Evolutionary conservation across 2,113 vertebrate genomes (phyloP), one percentile per base, ranked within the genome.

Genomic region (Nettapus auritus): DNA sequence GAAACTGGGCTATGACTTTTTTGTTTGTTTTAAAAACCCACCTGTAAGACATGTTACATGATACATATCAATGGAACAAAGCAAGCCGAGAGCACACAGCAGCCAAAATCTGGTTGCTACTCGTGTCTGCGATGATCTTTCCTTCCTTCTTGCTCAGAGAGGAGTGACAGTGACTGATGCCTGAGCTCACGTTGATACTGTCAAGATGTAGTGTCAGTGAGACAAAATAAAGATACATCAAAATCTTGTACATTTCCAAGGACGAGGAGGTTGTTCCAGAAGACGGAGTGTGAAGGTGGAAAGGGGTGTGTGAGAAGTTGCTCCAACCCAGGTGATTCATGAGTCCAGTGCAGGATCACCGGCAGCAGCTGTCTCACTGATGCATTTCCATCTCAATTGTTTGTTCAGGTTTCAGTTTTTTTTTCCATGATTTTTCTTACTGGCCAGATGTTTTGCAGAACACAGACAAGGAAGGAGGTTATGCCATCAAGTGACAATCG

Each of bases 391-490:
- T 86, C 89, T 55, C 89, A 71, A 82, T 59, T 25, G 16, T 75
- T 75, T 40, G 56, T 55, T 57, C 90, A 86, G 59, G 75, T 91
- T 90, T 95, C 86, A 79, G 94, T 16, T 46, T 17, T 34, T 90
- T 70, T 73, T 90, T 53, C 22, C 76, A 90, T 89, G 63, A 15
- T 79, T 87, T 82, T 82, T 81, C 95, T 94, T 96, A 86, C 92
- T 93, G 90, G 92, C 90, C 86, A 71, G 91, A 55, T 90, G 96
- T 92, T 90, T 95, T 84, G 79, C 92, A 79, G 92, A 86, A 85
- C 78, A 56, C 44, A 18, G 94, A 64, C 33, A 19, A 48, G 88
- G 78, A 96, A 48, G 86, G 78, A 96, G 89, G 70, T 38, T 16
- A 33, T 75, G 90, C 73, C 94, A 83, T 64, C 68, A 33, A 84